Percentiles rank a stretch among this genome's conserved stretches.
phyloP scores from a whole-genome alignment of 2,113 vertebrate species.

The Oncorhynchus kisutch region DNA sequence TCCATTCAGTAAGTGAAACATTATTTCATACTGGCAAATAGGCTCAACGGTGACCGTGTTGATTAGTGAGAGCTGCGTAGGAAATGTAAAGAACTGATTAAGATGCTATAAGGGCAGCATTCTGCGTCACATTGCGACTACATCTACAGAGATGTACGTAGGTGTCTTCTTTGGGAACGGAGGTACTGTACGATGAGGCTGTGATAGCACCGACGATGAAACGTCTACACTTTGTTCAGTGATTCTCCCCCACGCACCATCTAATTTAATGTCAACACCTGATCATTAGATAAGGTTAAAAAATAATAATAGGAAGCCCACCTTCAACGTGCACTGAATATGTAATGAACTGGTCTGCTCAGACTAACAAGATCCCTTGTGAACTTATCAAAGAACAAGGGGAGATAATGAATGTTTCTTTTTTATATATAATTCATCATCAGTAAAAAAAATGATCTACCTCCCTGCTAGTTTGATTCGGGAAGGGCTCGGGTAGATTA shows the following conservation, averaged over 20 bases:
- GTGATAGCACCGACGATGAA: conserved; percentile 7
- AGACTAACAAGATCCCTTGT: conserved; percentile 72
- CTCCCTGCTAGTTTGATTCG: conserved; percentile 10
- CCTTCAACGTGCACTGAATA: conserved; percentile 47
- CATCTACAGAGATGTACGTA: not conserved
- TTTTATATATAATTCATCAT: conserved; percentile 49
- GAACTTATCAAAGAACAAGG: conserved; percentile 70
- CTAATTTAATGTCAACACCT: conserved; percentile 26
- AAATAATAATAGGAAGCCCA: conserved; percentile 10
- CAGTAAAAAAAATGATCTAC: not conserved
- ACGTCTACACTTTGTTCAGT: conserved; percentile 18
- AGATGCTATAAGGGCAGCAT: not conserved
- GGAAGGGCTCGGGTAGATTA: conserved; percentile 8
- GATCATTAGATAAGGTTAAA: conserved; percentile 37
- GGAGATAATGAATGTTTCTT: conserved; percentile 63
- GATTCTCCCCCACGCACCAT: not conserved
- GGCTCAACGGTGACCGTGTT: not conserved
- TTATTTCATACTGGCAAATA: not conserved
- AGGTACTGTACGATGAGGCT: not conserved
- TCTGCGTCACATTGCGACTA: not conserved
- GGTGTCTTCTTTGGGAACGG: not conserved
- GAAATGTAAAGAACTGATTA: not conserved
- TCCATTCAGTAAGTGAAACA: not conserved
- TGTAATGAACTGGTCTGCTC: conserved; percentile 63
- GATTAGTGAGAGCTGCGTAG: not conserved